Evolutionary conservation across 2,888 invertebrate species (phyloP).

Genomic region (Thymelicus acteon): DNA sequence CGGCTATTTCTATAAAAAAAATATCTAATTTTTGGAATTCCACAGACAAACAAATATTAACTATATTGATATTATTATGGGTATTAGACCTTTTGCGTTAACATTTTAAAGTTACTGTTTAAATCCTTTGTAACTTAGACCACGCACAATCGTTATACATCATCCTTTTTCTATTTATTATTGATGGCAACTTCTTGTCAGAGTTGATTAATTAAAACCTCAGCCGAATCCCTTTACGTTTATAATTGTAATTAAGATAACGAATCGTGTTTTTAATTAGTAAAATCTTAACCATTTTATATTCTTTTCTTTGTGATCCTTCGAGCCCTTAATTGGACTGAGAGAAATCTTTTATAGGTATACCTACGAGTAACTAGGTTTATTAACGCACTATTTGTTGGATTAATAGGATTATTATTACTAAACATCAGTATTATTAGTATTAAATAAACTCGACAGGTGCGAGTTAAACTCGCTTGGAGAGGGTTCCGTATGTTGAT

Average conservation of each 20-base stretch:
- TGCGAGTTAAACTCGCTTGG: no score
- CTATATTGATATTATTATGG: no score
- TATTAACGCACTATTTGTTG: not conserved
- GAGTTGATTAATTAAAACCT: constrained; percentile 46
- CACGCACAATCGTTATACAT: constrained; percentile 25
- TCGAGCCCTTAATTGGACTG: constrained; percentile 15
- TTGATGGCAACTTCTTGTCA: constrained; percentile 45
- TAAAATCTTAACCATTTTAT: constrained; percentile 23
- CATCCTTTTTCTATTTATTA: constrained; percentile 40
- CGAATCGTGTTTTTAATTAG: constrained; percentile 37
- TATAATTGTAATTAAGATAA: constrained; percentile 38
- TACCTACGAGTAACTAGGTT: not conserved
- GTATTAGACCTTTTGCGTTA: no score
- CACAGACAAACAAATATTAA: no score
- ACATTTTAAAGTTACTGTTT: no score
- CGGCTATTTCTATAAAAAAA: no score
- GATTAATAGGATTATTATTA: no score
- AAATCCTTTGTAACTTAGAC: not conserved
- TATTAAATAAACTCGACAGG: no score
- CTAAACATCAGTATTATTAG: no score
- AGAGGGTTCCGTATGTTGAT: no score
- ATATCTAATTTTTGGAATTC: no score
- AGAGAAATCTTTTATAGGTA: not conserved
- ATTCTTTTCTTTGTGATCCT: constrained; percentile 4
- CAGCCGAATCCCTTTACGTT: constrained; percentile 28